Evolutionary conservation across 1,140 invertebrate genomes (phyloP), one percentile per base, ranked within the genome.

Genomic region (Harpegnathos saltator): DNA sequence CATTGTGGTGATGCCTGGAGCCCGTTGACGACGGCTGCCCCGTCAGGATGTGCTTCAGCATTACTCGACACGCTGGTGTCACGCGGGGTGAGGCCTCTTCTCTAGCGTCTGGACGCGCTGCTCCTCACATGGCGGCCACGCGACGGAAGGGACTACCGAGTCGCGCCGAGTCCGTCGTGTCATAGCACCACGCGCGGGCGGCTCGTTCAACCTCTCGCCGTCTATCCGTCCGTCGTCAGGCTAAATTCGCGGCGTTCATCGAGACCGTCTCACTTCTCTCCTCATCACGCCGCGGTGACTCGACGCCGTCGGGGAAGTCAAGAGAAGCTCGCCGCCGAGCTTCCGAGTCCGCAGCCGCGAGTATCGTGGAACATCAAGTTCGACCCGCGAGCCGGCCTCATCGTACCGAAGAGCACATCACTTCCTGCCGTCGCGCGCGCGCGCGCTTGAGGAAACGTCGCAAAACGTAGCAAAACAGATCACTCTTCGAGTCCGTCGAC

Each of bases 1-100:
- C 92, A 90, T 91, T 92, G 58, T 93, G 92, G 74, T 92, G 91
- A 82, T 92, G 89, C 86, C 93, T 92, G 88, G 92, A 92, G 92
- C 91, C 93, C 90, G 92, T 90, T 65, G 93, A 89, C 75, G 94
- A 93, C 91, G 93, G 93, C 85, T 94, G 93, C 89, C 92, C 92
- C 91, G 94, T 94, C 90, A 94, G 90, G 84, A 95, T 95, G 90
- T 95, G 94, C 89, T 95, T 95, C 89, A 95, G 93, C 94, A 95
- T 95, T 87, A 93, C 93, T 93, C 90, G 86, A 88, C 71, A 73
- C 82, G 86, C 90, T 89, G 89, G 58, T 38, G 73, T 82, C 66
- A 77, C 83, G 54, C 66, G 66, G 44, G 78, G 63, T 71, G 63
- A 86, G 83, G 68, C 65, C 58, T 81, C 66, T 86, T 78, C 77